A percentile compares a stretch with the other conserved stretches of the same genome.
Evolutionary conservation across 2,113 vertebrate species (phyloP).

Genomic region (Gnathonemus longibarbis): DNA sequence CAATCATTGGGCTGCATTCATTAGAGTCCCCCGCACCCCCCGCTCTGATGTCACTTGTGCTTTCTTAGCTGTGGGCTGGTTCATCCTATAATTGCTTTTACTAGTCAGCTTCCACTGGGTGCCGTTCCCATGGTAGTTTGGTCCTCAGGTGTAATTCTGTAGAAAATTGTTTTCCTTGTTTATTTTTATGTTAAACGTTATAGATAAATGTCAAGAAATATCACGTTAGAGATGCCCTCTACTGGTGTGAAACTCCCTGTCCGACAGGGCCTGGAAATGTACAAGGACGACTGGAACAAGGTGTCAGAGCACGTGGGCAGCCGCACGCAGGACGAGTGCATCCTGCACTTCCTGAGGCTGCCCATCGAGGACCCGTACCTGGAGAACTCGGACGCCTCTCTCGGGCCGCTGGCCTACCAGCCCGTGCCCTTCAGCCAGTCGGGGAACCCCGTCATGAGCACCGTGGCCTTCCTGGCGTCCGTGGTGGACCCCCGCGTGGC

Average conservation of each 20-base stretch:
- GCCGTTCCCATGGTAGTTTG: not conserved
- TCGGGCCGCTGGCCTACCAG: slow-evolving; percentile 88
- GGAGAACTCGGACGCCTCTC: slow-evolving; percentile 84
- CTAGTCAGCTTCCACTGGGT: not conserved
- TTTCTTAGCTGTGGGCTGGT: not conserved
- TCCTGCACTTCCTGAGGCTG: slow-evolving; percentile 87
- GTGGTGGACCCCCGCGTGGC: slow-evolving; percentile 93
- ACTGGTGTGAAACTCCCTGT: not conserved
- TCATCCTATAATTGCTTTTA: not conserved
- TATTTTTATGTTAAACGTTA: not conserved
- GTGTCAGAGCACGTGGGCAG: slow-evolving; percentile 95
- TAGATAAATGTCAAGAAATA: not conserved
- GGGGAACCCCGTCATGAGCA: slow-evolving; percentile 97
- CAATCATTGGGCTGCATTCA: not conserved
- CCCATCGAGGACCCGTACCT: slow-evolving; percentile 95
- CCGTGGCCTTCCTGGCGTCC: slow-evolving; percentile 89
- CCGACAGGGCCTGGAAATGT: slow-evolving; percentile 86
- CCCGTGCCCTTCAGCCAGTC: slow-evolving; percentile 96
- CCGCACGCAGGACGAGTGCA: slow-evolving; percentile 93
- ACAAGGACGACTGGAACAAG: slow-evolving; percentile 98
- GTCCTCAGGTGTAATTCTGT: not conserved
- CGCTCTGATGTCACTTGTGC: not conserved
- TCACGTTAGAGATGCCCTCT: not conserved
- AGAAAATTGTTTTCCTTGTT: not conserved
- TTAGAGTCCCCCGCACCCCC: not conserved